phyloP scores from a whole-genome alignment of 2,888 invertebrate genomes.

The Agriotes lineatus region DNA sequence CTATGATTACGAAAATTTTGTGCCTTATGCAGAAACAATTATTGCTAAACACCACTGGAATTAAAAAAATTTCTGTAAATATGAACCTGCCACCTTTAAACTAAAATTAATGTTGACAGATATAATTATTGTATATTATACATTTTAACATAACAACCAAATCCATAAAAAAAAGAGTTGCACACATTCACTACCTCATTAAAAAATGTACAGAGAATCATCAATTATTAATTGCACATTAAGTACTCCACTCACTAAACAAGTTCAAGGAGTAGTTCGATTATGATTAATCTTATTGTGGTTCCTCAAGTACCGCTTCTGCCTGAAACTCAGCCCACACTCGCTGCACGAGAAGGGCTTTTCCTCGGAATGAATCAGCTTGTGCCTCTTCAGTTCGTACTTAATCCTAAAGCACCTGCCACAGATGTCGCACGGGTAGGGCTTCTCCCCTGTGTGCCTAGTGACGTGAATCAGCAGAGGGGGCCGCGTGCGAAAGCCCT shows the following conservation, averaged over 20 bases:
- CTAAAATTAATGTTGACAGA: no score
- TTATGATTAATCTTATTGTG: slow-evolving; percentile 67
- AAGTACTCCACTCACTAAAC: background rate
- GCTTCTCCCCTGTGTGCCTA: slow-evolving; percentile 74
- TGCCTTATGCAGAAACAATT: no score
- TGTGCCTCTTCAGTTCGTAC: slow-evolving; percentile 72
- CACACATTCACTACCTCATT: no score
- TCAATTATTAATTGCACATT: background rate
- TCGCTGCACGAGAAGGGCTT: slow-evolving; percentile 67
- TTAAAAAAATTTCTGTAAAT: no score
- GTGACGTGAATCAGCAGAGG: slow-evolving; percentile 71
- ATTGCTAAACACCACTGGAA: no score
- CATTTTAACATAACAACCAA: no score
- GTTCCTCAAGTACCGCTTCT: slow-evolving; percentile 69
- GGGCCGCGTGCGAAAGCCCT: slow-evolving; percentile 72
- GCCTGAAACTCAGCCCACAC: slow-evolving; percentile 67
- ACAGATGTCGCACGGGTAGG: slow-evolving; percentile 72
- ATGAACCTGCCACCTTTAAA: no score
- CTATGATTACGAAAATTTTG: no score
- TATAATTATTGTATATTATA: no score
- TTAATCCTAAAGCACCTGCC: slow-evolving; percentile 71
- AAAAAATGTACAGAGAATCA: no score
- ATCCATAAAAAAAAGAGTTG: no score
- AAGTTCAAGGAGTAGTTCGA: slow-evolving; percentile 18
- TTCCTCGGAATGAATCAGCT: slow-evolving; percentile 68